Evolutionary conservation across 2,113 vertebrate genomes (phyloP), one percentile per base, ranked within the genome.

Genomic region (Amphiprion percula): DNA sequence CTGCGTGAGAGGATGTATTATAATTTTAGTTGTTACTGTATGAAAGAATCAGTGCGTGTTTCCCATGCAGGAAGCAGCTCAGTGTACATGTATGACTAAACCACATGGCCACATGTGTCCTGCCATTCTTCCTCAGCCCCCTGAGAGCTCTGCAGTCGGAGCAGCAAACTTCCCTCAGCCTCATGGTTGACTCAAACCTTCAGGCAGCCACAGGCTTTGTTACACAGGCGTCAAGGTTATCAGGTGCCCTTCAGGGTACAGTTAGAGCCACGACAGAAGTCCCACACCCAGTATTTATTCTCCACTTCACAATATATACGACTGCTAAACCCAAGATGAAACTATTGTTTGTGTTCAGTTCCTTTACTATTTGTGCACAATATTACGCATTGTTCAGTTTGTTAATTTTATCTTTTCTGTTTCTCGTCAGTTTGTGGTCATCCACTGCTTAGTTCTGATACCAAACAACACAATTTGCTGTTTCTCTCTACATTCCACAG

Each of bases 81-180:
- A 9, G 41, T 49, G 49, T 10, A 64, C 65, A 83, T n/a, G 62
- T 54, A 64, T 56, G 81, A 83, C 70, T 77, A 78, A 88, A 62
- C 70, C 53, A 17, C 49, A 44, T 53, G n/a, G 64, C 60, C 82
- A 75, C 84, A 74, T 80, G 82, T 85, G 88, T 92, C 89, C 90
- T 91, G 90, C 87, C 80, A 90, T 91, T 91, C 83, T 91, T 88
- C 79, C 78, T 55, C 47, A 26, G 16, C 71, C 69, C 62, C 67
- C 33, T n/a, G 72, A 84, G 69, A 78, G 39, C 67, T 68, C 50
- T 17, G 65, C 30, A 11, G 50, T 56, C 54, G 46, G 37, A 79
- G 49, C 23, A 28, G 58, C 47, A 46, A 5, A 68, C 30, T 82
- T 88, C 64, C 79, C 83, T 33, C 54, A 26, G 73, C 16, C n/a